Evolutionary conservation across 2,888 invertebrate species (phyloP), one percentile per base, ranked within the genome.

Genomic region (Axea sp.): DNA sequence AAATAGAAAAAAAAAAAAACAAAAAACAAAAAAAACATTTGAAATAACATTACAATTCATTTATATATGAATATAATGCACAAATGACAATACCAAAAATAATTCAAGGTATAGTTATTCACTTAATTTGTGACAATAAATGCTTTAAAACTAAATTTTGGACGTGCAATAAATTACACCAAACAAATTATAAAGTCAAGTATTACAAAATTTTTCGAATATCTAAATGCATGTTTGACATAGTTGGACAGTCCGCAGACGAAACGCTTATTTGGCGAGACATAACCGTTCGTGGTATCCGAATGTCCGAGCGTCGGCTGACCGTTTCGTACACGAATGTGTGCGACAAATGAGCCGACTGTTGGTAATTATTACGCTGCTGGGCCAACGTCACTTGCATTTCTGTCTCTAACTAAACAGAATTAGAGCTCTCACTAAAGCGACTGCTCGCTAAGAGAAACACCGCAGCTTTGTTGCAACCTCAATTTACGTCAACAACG

Each of bases 281-380:
- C 47, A 43, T 62, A 72, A 64, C 22, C 30, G 39, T 24, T 2
- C 28, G 57, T 35, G 49, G 64, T 41, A 39, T 49, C 28, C 62
- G 41, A 53, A 41, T 39, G 72, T 65, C 60, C 59, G 39, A 33
- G 47, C 9, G 51, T 26, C 35, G 72, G 45, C 9, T 19, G 60
- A 33, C 24, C 67, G 55, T 69, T 64, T 30, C 53, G 69, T 62
- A 33, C 65, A 65, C 60, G 59, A 59, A 39, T 39, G 24, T 24
- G 30, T 11, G 59, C 69, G 69, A 69, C 74, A 75, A 75, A 75
- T 75, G 74, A 75, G 75, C 57, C 74, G 69, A 55, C 62, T 64
- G 75, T 37, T 55, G 71, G 62, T 71, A 75, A 75, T 75, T 67
- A 75, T 71, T 43, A 59, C 26, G 17, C 37, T 9, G 31, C 59